Conservation (phyloP, 2,888 invertebrate genomes). For the Tetropium fuscum region DNA sequence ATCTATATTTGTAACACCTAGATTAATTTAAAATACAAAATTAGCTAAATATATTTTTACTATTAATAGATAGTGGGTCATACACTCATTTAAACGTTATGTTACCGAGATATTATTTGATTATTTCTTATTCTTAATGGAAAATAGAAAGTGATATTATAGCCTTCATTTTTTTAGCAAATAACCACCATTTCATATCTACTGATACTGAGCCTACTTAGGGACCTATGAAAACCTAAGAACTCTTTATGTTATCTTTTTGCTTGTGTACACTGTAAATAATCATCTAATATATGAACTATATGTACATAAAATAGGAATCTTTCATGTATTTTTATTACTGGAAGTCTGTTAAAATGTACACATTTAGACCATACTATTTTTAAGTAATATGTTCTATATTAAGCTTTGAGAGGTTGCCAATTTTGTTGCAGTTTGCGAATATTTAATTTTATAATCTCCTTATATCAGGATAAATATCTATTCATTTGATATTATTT, state of each 20-base stretch:
- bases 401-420: constrained; percentile 51
- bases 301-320: not conserved
- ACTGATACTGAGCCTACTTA: no score
- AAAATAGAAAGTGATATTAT: no score
- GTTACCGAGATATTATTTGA: no score
- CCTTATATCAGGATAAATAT: no score
- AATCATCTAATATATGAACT: no score
- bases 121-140: no score
- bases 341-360: not conserved
- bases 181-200: no score
- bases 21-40: constrained; percentile 23
- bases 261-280: constrained; percentile 1
- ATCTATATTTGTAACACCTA: constrained; percentile 22
- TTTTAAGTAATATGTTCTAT: constrained; percentile 50
- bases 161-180: no score
- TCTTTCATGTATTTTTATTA: constrained; percentile 5
- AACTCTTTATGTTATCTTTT: not conserved
- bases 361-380: constrained; percentile 31
- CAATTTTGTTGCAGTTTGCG: constrained; percentile 52
- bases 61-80: constrained; percentile 12
- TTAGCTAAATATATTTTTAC: constrained; percentile 8
- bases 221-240: no score
- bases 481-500: no score
- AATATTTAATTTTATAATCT: constrained; percentile 41
- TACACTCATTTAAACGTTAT: not conserved